Evolutionary conservation across 2,888 invertebrate species (phyloP).

Genomic region (Phaonia tiefii): DNA sequence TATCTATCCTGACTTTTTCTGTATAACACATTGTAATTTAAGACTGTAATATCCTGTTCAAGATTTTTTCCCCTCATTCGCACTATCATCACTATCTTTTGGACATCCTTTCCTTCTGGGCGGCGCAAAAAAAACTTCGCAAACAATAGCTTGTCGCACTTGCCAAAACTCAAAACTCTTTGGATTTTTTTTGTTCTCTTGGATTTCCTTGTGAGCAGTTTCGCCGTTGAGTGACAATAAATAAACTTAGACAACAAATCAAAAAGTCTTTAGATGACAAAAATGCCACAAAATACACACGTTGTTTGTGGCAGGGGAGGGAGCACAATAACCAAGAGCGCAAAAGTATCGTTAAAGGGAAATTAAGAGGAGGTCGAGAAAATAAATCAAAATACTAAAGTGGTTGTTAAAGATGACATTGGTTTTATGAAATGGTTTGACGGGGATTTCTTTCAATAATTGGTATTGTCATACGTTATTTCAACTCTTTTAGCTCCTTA

Average conservation of each 20-base stretch:
- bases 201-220: slow-evolving; percentile 13
- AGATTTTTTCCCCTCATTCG: slow-evolving; percentile 11
- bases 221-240: slow-evolving; percentile 65
- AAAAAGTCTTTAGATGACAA: slow-evolving; percentile 63
- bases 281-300: slow-evolving; percentile 29
- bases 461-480: too few species aligned
- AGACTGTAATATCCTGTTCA: slow-evolving; percentile 65
- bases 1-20: too few species aligned
- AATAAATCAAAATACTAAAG: background rate
- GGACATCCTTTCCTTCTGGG: background rate
- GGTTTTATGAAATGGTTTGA: too few species aligned
- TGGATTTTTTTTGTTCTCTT: slow-evolving; percentile 16
- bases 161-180: slow-evolving; percentile 38
- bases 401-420: too few species aligned
- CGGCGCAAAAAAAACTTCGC: background rate
- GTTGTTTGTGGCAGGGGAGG: background rate
- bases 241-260: slow-evolving; percentile 67
- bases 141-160: slow-evolving; percentile 5
- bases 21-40: slow-evolving; percentile 64
- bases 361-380: background rate
- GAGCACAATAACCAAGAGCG: too few species aligned
- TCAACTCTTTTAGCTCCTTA: too few species aligned
- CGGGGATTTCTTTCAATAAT: too few species aligned
- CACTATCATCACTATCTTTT: slow-evolving; percentile 10
- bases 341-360: too few species aligned